Base-by-base conservation (phyloP, 2,113 vertebrate genomes). In the Arenaria interpres region DNA sequence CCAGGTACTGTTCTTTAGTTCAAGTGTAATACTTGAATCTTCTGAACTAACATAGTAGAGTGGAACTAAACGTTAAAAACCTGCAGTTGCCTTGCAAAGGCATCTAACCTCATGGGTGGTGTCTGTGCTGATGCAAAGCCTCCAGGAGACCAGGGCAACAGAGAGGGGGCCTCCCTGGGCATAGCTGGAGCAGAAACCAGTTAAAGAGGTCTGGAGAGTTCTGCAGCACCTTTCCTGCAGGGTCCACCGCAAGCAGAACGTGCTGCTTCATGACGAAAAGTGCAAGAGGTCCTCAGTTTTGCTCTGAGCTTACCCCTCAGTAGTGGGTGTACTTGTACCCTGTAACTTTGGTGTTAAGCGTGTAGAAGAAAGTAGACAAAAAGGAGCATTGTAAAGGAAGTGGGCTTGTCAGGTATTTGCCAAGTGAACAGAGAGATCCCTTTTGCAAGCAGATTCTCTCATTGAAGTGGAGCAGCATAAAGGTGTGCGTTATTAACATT, bases 31-130 rank as follows among this genome's bases (percentile, higher is more conserved):
- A 14, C 12, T 15, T 67, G 43, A 81, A 45, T 86, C 50, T 20
- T 71, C 28, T 62, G 23, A 79, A 8, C 33, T 57, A 28, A 54
- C 2, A 7, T 14, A 59, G 3, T 2, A 21, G 56, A 15, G 32
- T 21, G 2, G 6, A 74, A 64, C 27, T 53, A 53, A 53, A 53
- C 5, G 15, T 72, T 25, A 39, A 85, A 64, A 14, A 12, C 33
- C 23, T 74, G 35, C 45, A 30, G 41, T 63, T 33, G 24, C 8
- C 33, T 72, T 8, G 2, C 9, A 3, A 28, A 76, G 43, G 32
- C 7, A 2, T 53, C 41, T 73, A 20, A 64, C 8, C 28, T n/a
- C 1, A 1, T 2, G 4, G 22, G 35, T 43, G 78, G 14, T 2
- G 2, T 22, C 56, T 66, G 37, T 21, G 32, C 46, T 79, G 67